Percentiles rank a stretch among this genome's conserved stretches.
Conservation (phyloP, 2,888 invertebrate species). For the Tholera decimalis region DNA sequence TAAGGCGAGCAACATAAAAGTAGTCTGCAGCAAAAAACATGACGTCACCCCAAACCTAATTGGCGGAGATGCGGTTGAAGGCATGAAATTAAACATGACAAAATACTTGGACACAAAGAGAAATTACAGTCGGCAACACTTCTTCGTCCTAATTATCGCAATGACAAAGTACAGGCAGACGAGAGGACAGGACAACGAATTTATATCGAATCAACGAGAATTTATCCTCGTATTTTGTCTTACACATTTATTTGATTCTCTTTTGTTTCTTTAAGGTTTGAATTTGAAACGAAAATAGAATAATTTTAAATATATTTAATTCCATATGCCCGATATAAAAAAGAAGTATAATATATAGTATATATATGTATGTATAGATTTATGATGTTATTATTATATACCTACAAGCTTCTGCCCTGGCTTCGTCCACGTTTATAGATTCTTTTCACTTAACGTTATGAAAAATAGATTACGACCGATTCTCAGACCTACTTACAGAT, state of each 20-base stretch:
- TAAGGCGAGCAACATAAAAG: slow-evolving; percentile 2
- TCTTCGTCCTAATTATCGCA: slow-evolving; percentile 81
- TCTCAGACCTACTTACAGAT: too few relatives aligned
- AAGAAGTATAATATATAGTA: too few relatives aligned
- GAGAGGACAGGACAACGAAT: slow-evolving; percentile 66
- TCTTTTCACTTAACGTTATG: too few relatives aligned
- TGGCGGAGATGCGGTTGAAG: slow-evolving; percentile 76
- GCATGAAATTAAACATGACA: slow-evolving; percentile 85
- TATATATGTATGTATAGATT: too few relatives aligned
- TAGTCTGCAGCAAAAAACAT: slow-evolving; percentile 17
- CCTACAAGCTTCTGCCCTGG: too few relatives aligned
- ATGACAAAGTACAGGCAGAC: slow-evolving; percentile 81
- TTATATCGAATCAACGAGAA: slow-evolving; percentile 68
- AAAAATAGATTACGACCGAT: too few relatives aligned
- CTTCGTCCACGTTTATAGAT: too few relatives aligned
- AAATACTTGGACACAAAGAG: slow-evolving; percentile 83
- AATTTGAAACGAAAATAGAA: slow-evolving; percentile 10
- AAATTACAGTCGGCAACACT: slow-evolving; percentile 78
- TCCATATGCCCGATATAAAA: too few relatives aligned
- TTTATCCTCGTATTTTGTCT: slow-evolving; percentile 63
- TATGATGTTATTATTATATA: too few relatives aligned
- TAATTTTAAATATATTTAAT: too few relatives aligned
- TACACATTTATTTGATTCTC: slow-evolving; percentile 54
- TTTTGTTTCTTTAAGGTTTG: slow-evolving; percentile 35
- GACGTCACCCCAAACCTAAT: slow-evolving; percentile 69